These are phyloP conservation scores for Phrynocephalus vlangalii DNA, from an alignment of 2,797 vertebrate species.

Conservation along the genomic window DNA sequence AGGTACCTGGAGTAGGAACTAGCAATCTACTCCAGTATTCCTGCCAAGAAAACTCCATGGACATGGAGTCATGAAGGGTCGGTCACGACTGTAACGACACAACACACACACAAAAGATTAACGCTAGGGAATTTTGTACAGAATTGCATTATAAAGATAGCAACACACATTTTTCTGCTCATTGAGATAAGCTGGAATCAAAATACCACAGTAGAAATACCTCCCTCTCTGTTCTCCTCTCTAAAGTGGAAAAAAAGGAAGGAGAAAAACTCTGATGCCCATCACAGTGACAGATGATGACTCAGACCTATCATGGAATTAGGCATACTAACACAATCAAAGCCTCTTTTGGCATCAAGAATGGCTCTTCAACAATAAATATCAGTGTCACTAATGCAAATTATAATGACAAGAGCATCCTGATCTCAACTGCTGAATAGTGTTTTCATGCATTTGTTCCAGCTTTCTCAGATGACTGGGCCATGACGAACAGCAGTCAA, in stretches of 20 bases:
- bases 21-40: no score
- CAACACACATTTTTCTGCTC: neutral
- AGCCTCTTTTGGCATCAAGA: constrained; percentile 40
- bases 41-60: no score
- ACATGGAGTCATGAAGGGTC: no score
- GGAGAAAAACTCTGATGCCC: neutral
- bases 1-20: no score
- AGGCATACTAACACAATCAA: constrained; percentile 16
- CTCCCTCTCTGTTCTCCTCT: neutral
- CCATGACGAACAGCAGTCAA: constrained; percentile 36
- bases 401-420: constrained; percentile 41
- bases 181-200: neutral
- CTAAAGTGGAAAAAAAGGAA: neutral
- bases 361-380: constrained; percentile 34
- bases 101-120: neutral
- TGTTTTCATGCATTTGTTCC: constrained; percentile 26
- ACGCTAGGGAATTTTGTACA: neutral
- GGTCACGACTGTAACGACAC: no score
- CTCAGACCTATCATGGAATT: neutral
- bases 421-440: constrained; percentile 35
- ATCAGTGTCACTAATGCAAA: constrained; percentile 46
- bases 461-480: constrained; percentile 52
- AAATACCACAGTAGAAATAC: constrained; percentile 11
- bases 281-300: neutral
- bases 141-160: neutral